Evolutionary conservation across 2,888 invertebrate genomes (phyloP), one percentile per base, ranked within the genome.

Genomic region (Eilema depressum): DNA sequence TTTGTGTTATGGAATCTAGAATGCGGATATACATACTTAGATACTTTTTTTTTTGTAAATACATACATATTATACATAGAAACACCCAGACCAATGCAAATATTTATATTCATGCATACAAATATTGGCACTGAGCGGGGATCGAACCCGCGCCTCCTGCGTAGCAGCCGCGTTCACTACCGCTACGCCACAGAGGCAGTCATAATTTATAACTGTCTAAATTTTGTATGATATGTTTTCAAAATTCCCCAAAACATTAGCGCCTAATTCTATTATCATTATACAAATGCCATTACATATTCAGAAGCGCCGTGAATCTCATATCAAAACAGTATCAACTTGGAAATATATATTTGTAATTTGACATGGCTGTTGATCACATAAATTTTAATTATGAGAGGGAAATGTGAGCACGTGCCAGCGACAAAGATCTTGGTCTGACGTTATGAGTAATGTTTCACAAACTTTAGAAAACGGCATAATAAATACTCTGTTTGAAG

Each of bases 331-430:
- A 47, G 47, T 59, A 61, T 63, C 17, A 60, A 65, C 61, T 65
- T 20, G 2, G 26, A 53, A 56, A 63, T 57, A 61, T 69, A 60
- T 59, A 60, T 60, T 69, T 60, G 26, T 59, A 69, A 60, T 61
- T 37, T 33, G 64, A 65, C 60, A 20, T 53, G 26, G 25, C 23
- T 53, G 33, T 61, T 61, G 65, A 69, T 69, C 47, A 69, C 61
- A 69, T 65, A 61, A 69, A 69, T 69, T 69, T 69, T 69, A 65
- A 69, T 65, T 69, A 69, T 53, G 53, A 66, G 60, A 20, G 63
- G 63, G 25, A 70, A 66, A 70, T 59, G 47, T 26, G 70, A 47
- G 59, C 63, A 59, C 25, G 59, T 67, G 67, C 25, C 3, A 2
- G 33, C 67, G 63, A 71, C 70, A 67, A 65, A 61, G 65, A 65